Conservation (phyloP, 2,888 invertebrate genomes). For the Strigamia crassipes region DNA sequence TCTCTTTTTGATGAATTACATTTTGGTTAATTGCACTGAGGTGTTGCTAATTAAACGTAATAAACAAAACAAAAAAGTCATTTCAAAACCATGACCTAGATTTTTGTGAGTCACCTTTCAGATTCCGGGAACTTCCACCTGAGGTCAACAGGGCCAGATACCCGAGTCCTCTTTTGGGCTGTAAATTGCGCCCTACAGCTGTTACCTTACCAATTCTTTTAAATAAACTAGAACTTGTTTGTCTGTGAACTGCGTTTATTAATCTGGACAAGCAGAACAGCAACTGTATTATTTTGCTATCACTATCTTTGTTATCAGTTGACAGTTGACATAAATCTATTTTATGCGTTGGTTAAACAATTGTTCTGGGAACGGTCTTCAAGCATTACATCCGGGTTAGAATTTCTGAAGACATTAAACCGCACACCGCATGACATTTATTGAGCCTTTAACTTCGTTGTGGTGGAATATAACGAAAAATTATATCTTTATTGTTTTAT, state of each 20-base stretch:
- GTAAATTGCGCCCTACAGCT: background rate
- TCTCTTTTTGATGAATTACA: background rate
- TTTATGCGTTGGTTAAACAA: background rate
- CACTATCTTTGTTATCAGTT: background rate
- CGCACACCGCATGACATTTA: background rate
- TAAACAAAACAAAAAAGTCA: background rate
- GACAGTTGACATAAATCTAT: background rate
- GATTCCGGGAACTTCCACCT: conserved; percentile 14
- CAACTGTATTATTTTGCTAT: background rate
- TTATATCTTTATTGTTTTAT: background rate
- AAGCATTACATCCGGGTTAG: background rate
- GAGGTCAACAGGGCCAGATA: background rate
- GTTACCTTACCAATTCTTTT: background rate
- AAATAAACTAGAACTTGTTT: too few species aligned
- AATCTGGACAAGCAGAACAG: background rate
- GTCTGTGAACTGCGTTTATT: too few species aligned
- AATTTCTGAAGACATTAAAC: background rate
- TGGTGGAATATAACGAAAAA: background rate
- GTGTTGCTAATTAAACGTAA: background rate
- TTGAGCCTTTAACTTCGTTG: background rate
- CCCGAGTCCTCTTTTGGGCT: background rate
- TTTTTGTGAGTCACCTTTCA: background rate
- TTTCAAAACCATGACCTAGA: conserved; percentile 2
- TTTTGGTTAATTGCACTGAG: background rate
- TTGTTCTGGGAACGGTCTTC: background rate